These are phyloP conservation scores for Lasioglossum leucozonium DNA, from an alignment of 2,888 invertebrate species.

Conservation along the genomic window DNA sequence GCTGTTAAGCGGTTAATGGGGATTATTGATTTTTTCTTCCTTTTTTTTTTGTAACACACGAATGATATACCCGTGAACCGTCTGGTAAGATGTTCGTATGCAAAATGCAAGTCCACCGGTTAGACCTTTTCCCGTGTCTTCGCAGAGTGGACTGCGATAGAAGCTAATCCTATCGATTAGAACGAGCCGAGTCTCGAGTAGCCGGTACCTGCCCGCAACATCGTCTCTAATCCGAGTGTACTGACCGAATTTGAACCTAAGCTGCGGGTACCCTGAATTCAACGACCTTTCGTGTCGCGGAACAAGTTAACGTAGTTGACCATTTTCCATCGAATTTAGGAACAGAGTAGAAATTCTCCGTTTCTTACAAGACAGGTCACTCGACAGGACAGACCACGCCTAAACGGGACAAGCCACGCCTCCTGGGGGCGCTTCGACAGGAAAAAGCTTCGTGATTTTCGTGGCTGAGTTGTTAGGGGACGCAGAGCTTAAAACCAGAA, in stretches of 20 bases:
- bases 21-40: no score
- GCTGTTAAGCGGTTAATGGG: no score
- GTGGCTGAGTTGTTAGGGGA: not conserved
- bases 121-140: conserved; percentile 16
- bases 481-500: not conserved
- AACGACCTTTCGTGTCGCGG: not conserved
- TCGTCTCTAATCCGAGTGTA: not conserved
- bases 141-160: conserved; percentile 55
- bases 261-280: not conserved
- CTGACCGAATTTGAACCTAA: not conserved
- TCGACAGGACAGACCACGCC: no score
- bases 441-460: not conserved
- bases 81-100: not conserved
- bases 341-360: not conserved
- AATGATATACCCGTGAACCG: not conserved
- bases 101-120: not conserved
- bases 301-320: not conserved
- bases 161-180: conserved; percentile 8
- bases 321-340: not conserved
- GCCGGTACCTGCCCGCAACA: not conserved
- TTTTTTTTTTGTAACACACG: no score
- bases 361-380: not conserved
- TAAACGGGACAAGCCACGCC: not conserved
- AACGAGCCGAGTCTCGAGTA: not conserved
- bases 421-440: not conserved